Conservation (phyloP, 2,113 vertebrate genomes). For the Rhea pennata region DNA sequence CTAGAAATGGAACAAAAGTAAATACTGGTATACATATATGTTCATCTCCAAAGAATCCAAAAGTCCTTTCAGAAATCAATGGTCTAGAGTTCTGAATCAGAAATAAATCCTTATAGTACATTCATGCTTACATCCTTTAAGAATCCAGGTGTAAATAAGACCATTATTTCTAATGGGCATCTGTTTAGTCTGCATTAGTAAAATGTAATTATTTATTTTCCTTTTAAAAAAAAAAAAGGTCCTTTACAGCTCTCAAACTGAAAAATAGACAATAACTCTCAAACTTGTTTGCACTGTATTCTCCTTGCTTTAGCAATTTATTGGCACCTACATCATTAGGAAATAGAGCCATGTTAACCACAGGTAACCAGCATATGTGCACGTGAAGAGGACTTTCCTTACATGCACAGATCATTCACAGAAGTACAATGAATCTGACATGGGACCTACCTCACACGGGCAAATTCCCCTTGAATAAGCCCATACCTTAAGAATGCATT, state of each 20-base stretch:
- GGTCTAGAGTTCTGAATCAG: not conserved
- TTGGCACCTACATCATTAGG: not conserved
- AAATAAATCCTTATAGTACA: not conserved
- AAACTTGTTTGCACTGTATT: not conserved
- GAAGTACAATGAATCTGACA: not conserved
- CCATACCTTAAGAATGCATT: not conserved
- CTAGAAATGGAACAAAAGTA: not conserved
- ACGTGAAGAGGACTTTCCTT: not conserved
- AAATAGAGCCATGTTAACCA: not conserved
- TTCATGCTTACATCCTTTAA: not conserved
- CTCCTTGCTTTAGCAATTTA: not conserved
- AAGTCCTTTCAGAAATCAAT: not conserved
- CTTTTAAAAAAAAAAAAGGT: not conserved
- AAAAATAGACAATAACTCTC: not conserved
- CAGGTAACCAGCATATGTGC: not conserved
- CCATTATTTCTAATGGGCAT: not conserved
- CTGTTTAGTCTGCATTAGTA: not conserved
- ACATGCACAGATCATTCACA: not conserved
- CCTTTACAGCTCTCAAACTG: not conserved
- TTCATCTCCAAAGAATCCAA: not conserved
- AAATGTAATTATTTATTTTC: not conserved
- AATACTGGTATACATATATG: not conserved
- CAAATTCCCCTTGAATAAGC: too few species aligned
- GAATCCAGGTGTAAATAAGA: not conserved
- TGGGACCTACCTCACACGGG: rapidly evolving